A percentile compares a stretch with the other conserved stretches of the same genome.
These are phyloP conservation scores for Nicator chloris DNA, from an alignment of 2,113 vertebrate genomes.

Conservation along the genomic window DNA sequence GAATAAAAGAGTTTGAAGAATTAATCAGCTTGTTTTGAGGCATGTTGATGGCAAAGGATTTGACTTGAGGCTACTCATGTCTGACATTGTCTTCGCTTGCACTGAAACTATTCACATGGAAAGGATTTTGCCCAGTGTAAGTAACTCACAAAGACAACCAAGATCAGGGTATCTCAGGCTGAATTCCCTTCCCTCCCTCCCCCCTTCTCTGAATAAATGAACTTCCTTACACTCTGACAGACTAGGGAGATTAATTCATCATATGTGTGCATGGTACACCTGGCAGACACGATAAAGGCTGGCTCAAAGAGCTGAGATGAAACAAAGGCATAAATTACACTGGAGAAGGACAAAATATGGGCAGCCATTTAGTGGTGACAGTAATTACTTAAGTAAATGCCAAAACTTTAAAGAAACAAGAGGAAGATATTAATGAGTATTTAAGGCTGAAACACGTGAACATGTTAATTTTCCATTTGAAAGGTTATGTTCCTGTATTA, in stretches of 20 bases:
- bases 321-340: constrained; percentile 64
- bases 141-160: background rate
- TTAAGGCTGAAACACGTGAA: constrained; percentile 21
- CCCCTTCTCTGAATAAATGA: constrained; percentile 37
- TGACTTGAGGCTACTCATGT: background rate
- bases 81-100: background rate
- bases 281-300: constrained; percentile 50
- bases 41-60: background rate
- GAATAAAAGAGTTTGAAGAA: background rate
- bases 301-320: constrained; percentile 40
- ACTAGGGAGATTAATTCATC: constrained; percentile 56
- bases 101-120: background rate
- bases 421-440: constrained; percentile 52
- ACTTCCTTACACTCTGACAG: constrained; percentile 32
- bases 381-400: constrained; percentile 69
- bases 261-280: constrained; percentile 41
- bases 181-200: background rate
- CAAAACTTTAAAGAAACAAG: constrained; percentile 62
- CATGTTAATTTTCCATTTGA: constrained; percentile 35
- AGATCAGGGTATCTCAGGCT: background rate
- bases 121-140: background rate
- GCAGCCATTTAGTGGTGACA: constrained; percentile 47
- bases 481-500: constrained; percentile 1
- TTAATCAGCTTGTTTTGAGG: background rate
- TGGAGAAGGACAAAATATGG: constrained; percentile 35